Evolutionary conservation across 2,888 invertebrate genomes (phyloP).

Genomic region (Spodoptera exigua): DNA sequence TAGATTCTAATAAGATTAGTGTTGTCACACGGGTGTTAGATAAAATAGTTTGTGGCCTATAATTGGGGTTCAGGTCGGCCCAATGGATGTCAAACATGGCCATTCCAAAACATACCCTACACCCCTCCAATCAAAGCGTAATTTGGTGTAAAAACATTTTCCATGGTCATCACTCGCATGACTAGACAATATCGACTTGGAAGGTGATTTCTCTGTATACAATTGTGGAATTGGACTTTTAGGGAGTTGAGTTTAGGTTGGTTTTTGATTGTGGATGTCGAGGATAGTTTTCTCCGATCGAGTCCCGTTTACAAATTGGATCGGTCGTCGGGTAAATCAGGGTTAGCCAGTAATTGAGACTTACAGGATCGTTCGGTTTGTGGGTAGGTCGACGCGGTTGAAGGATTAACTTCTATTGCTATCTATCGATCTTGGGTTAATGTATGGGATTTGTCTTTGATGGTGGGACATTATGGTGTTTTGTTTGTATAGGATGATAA

Average conservation of each 20-base stretch:
- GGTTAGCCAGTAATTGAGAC: conserved; percentile 88
- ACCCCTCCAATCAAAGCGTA: conserved; percentile 58
- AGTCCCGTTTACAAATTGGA: conserved; percentile 87
- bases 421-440: conserved; percentile 80
- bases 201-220: conserved; percentile 72
- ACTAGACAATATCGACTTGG: conserved; percentile 87
- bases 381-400: conserved; percentile 76
- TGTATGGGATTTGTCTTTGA: conserved; percentile 60
- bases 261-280: conserved; percentile 51
- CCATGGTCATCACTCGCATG: conserved; percentile 88
- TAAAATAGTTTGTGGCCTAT: conserved; percentile 89
- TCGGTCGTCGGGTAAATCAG: conserved; percentile 87
- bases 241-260: conserved; percentile 40
- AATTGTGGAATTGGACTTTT: conserved; percentile 36
- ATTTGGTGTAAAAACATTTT: conserved; percentile 58
- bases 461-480: conserved; percentile 43
- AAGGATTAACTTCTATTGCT: conserved; percentile 84
- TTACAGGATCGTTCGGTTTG: conserved; percentile 86
- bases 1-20: conserved; percentile 88
- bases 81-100: conserved; percentile 55
- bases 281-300: conserved; percentile 83
- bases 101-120: conserved; percentile 63
- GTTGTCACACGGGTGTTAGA: conserved; percentile 88
- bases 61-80: conserved; percentile 82
- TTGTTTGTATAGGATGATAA: conserved; percentile 3